Conservation (phyloP, 2,113 vertebrate genomes). For the Halcyon senegalensis region DNA sequence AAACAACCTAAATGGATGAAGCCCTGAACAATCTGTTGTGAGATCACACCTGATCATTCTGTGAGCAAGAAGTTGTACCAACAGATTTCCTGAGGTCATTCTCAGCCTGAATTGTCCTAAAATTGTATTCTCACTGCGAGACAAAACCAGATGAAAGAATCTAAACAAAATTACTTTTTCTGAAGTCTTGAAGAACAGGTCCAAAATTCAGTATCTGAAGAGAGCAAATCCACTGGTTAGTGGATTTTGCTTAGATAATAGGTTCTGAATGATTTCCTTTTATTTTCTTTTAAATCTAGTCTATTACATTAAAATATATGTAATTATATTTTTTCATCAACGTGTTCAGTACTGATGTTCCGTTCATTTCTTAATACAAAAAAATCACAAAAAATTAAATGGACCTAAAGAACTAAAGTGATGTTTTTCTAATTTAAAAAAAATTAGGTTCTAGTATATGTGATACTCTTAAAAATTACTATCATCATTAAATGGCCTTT, state of each 20-base stretch:
- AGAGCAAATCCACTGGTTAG: not conserved
- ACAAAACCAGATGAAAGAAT: not conserved
- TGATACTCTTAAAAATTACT: not conserved
- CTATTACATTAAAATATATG: not conserved
- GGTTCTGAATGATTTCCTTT: not conserved
- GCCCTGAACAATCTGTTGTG: not conserved
- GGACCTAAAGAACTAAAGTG: rapidly evolving
- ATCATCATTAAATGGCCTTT: not conserved
- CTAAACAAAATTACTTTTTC: not conserved
- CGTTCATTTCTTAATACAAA: not conserved
- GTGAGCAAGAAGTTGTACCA: not conserved
- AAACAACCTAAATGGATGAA: not conserved
- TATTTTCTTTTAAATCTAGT: not conserved
- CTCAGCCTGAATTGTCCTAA: not conserved
- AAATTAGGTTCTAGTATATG: not conserved
- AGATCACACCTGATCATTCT: not conserved
- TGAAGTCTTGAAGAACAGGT: not conserved
- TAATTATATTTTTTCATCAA: not conserved
- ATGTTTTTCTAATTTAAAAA: not conserved
- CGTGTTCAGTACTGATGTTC: not conserved
- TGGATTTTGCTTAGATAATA: not conserved
- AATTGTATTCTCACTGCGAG: not conserved
- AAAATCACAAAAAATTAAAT: not conserved
- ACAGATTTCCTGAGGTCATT: not conserved
- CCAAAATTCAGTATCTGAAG: not conserved